Conservation (phyloP, 2,888 invertebrate species). For the Apodemia hepburni region DNA sequence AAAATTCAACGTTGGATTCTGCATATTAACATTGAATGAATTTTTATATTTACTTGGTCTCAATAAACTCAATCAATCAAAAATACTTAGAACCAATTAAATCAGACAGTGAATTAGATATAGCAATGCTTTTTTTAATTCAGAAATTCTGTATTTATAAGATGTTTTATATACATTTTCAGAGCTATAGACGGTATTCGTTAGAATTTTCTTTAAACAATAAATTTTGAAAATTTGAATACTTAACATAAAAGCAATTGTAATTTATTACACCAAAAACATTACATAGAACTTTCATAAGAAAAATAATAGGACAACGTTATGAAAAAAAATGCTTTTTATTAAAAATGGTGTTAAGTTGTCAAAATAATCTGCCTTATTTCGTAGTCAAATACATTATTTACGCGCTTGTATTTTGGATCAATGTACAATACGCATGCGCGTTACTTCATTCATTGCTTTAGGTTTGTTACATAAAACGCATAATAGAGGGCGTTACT, state of each 20-base stretch:
- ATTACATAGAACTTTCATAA: neutral
- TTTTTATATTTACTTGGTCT: neutral
- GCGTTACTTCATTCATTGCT: slow-evolving; percentile 58
- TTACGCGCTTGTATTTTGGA: slow-evolving; percentile 57
- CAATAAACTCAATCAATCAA: neutral
- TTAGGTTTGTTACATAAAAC: slow-evolving; percentile 36
- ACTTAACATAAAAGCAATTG: neutral
- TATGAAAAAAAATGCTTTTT: neutral
- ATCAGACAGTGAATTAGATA: neutral
- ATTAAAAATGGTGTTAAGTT: neutral
- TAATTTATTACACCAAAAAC: too few species aligned
- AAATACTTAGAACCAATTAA: too few species aligned
- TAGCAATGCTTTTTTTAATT: neutral
- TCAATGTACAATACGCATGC: slow-evolving; percentile 70
- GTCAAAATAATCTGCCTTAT: slow-evolving; percentile 32
- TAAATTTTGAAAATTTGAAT: neutral
- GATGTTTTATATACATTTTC: neutral
- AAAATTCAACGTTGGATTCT: neutral
- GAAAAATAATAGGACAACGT: neutral
- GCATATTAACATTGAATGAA: neutral
- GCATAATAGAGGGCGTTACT: slow-evolving; percentile 54
- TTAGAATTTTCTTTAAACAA: neutral
- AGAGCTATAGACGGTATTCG: neutral
- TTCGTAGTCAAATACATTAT: slow-evolving; percentile 61
- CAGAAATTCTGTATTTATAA: neutral